phyloP scores from a whole-genome alignment of 2,888 invertebrate species.

The Barypeithes pellucidus region DNA sequence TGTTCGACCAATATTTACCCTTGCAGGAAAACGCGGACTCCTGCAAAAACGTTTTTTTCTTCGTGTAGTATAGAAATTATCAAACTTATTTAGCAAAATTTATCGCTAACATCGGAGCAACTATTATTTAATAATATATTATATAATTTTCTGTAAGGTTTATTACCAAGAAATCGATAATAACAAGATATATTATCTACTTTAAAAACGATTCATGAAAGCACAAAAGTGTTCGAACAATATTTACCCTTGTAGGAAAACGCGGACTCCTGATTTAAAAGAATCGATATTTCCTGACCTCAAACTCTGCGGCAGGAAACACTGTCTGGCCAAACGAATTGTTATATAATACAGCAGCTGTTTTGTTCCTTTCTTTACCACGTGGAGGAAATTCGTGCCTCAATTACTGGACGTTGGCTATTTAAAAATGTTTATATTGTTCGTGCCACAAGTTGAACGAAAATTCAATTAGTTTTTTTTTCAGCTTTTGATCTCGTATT shows the following conservation, averaged over 20 bases:
- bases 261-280: slow-evolving; percentile 32
- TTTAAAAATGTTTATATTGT: neutral
- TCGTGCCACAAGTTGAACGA: neutral
- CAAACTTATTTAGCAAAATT: no score
- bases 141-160: no score
- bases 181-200: no score
- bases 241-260: slow-evolving; percentile 35
- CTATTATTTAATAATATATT: no score
- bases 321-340: slow-evolving; percentile 43
- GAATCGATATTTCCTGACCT: slow-evolving; percentile 67
- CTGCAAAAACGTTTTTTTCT: no score
- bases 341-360: slow-evolving; percentile 45
- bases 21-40: no score
- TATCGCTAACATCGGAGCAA: no score
- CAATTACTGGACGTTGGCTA: neutral
- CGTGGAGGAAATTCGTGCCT: slow-evolving; percentile 10
- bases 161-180: neutral
- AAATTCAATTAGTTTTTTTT: no score
- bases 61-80: no score
- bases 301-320: slow-evolving; percentile 61
- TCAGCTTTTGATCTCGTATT: no score
- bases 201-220: neutral
- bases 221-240: neutral
- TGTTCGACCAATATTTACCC: no score
- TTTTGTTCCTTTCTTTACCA: slow-evolving; percentile 27